Evolutionary conservation across 2,797 vertebrate genomes (phyloP).

Genomic region (Poecilia wingei): DNA sequence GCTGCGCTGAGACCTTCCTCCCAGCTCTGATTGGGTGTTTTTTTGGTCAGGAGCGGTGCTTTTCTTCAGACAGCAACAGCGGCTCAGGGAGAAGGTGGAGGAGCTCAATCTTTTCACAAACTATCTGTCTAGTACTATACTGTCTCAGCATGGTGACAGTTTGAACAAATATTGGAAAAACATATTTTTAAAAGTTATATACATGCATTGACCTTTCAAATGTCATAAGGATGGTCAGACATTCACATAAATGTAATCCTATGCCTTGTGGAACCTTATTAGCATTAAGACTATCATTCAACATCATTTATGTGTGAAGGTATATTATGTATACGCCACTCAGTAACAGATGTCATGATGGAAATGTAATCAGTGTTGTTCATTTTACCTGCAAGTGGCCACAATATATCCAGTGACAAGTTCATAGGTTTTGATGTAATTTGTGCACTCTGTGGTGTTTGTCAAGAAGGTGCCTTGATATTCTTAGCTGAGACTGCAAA

Average conservation of each 20-base stretch:
- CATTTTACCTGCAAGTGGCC: background rate
- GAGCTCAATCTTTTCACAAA: too few species aligned
- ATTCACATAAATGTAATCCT: background rate
- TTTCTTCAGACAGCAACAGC: too few species aligned
- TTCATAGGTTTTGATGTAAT: background rate
- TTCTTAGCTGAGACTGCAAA: conserved; percentile 48
- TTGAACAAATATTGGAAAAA: too few species aligned
- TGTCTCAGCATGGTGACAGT: too few species aligned
- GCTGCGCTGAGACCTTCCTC: too few species aligned
- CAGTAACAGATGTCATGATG: background rate
- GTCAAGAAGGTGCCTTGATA: conserved; percentile 48
- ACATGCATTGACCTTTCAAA: background rate
- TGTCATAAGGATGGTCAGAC: background rate
- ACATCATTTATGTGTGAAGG: background rate
- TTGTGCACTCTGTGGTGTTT: conserved; percentile 26
- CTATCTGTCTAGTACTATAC: too few species aligned
- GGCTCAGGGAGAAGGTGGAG: too few species aligned
- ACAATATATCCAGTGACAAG: background rate
- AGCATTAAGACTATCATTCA: background rate
- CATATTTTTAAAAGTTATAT: too few species aligned
- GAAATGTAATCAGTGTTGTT: background rate
- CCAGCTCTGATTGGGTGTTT: too few species aligned
- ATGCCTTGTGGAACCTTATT: background rate
- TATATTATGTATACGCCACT: background rate
- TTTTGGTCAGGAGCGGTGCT: too few species aligned